Base-by-base conservation (phyloP, 2,797 vertebrate species). In the Microctenopoma stevenorrisi region DNA sequence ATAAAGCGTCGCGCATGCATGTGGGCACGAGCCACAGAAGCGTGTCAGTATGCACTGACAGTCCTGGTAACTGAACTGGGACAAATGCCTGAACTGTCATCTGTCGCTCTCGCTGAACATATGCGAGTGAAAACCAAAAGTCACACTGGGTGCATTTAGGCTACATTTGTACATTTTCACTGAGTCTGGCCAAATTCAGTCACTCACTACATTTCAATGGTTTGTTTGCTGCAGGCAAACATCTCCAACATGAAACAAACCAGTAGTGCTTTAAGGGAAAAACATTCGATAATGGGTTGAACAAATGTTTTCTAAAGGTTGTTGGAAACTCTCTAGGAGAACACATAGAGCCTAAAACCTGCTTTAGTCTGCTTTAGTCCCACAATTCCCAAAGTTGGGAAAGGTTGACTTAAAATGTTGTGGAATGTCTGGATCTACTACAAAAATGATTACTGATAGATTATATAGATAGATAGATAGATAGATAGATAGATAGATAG, bases 181-280 rank as follows among this genome's bases (percentile, higher is more conserved):
- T 22, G 67, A 18, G 46, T 26, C 16, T 68, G 68, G 66, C 72
- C 56, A 30, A 5, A 48, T 62, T 57, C 35, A 56, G 52, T 61
- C 60, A 60, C 46, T 74, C 47, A 18, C 25, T 28, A 44, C 12
- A 28, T 44, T 74, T 57, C 75, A 52, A 68, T 61, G 26, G 53
- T 73, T 74, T 71, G 43, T 75, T 83, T 73, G 76, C 62, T 64
- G 33, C 47, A 79, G 69, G 69, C 59, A 74, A 71, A 76, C 16
- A 70, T 62, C 59, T 68, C 61, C 46, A 81, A 67, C 68, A 70
- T 18, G 47, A 43, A 57, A 65, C 40, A 53, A 40, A 74, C 60
- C 64, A 75, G 61, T 13, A 25, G 44, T 13, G 12, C 13, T 53
- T 22, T 64, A 22, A 70, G 60, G 44, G 51, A 68, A 79, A 68